Conservation (phyloP, 2,797 vertebrate genomes). For the Acanthis flammea region DNA sequence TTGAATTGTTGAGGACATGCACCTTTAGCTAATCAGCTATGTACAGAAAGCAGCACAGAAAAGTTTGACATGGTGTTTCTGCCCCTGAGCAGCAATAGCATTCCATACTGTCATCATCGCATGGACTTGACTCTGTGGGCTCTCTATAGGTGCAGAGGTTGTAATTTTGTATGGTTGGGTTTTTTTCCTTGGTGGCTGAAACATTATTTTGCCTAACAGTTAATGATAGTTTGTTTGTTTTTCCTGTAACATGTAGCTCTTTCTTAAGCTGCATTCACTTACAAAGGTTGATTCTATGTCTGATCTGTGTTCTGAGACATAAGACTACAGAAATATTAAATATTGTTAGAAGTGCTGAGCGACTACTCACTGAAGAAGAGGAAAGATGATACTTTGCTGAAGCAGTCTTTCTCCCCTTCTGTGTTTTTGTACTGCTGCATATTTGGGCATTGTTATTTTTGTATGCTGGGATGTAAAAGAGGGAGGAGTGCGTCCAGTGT, state of each 20-base stretch:
- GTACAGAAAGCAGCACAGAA: neutral
- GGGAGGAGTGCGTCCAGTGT: neutral
- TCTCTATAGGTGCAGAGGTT: neutral
- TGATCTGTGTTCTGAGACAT: neutral
- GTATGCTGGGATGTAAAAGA: neutral
- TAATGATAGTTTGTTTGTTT: neutral
- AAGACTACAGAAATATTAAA: neutral
- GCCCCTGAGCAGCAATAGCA: neutral
- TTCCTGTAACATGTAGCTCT: accelerated
- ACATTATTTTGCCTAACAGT: neutral
- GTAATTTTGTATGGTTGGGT: accelerated
- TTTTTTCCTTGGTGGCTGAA: neutral
- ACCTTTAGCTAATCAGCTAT: neutral
- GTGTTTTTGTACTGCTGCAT: neutral
- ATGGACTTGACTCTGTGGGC: neutral
- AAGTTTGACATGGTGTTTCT: neutral
- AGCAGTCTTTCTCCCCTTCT: neutral
- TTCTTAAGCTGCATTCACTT: neutral
- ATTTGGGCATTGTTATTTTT: neutral
- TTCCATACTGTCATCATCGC: neutral
- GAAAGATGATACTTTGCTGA: neutral
- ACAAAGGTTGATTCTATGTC: neutral
- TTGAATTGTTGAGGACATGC: neutral
- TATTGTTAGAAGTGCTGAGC: neutral
- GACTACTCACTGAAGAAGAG: neutral